A percentile compares a stretch with the other conserved stretches of the same genome.
Conservation (phyloP, 2,888 invertebrate species). For the Hemaris fuciformis region DNA sequence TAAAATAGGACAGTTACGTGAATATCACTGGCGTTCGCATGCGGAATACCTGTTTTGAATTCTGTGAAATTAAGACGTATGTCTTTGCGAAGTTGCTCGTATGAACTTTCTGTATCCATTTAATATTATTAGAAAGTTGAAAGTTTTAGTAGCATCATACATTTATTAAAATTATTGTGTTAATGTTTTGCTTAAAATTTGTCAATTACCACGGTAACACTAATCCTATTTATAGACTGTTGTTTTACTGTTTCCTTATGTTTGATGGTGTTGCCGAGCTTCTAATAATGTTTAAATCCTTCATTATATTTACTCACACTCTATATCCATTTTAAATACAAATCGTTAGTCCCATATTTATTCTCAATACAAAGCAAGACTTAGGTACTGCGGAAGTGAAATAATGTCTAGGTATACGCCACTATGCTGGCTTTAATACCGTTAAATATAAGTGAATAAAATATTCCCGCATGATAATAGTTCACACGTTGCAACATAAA, state of each 20-base stretch:
- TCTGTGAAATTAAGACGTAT: background rate
- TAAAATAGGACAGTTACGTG: background rate
- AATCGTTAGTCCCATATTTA: too few species aligned
- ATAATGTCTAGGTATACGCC: background rate
- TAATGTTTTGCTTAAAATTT: background rate
- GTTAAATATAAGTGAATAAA: background rate
- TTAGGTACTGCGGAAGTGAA: background rate
- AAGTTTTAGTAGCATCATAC: background rate
- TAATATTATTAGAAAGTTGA: too few species aligned
- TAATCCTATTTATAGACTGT: too few species aligned
- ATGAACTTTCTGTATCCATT: background rate
- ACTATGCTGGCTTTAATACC: background rate
- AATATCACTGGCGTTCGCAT: background rate
- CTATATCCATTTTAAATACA: too few species aligned
- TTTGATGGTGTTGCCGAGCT: too few species aligned
- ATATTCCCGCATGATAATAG: background rate
- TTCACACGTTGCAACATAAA: background rate
- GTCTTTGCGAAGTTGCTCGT: background rate
- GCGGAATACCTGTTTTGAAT: background rate
- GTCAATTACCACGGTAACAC: too few species aligned
- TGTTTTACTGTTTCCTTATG: too few species aligned
- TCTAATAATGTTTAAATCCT: too few species aligned
- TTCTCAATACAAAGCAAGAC: too few species aligned
- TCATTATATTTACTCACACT: too few species aligned
- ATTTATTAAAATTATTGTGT: background rate